Conservation (phyloP, 2,113 vertebrate species). For the Vulpes vulpes region DNA sequence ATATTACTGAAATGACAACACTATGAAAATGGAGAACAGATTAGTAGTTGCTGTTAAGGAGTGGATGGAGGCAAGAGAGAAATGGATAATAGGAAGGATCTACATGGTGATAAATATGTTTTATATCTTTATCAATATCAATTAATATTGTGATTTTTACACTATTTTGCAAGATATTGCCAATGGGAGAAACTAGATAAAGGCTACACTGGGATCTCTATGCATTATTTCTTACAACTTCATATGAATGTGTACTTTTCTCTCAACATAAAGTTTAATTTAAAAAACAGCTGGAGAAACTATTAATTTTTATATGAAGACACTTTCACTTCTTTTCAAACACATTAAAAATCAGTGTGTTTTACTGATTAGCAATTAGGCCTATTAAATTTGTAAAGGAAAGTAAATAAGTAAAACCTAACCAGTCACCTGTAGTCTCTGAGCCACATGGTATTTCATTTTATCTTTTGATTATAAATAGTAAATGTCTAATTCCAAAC, state of each 20-base stretch:
- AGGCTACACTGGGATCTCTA: background rate
- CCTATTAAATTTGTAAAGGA: background rate
- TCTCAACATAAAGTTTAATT: background rate
- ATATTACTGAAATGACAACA: background rate
- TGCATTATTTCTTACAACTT: background rate
- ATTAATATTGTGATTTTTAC: background rate
- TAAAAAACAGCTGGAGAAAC: background rate
- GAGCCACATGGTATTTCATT: background rate
- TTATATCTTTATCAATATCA: background rate
- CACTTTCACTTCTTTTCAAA: background rate
- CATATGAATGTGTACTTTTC: background rate
- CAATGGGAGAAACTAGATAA: background rate
- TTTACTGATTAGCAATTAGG: background rate
- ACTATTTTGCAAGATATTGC: background rate
- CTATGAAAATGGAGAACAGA: background rate
- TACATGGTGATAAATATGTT: background rate
- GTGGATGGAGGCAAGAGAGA: background rate
- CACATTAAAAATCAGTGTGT: background rate
- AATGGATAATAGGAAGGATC: background rate
- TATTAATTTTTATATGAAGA: background rate
- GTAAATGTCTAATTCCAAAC: background rate
- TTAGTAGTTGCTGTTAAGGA: background rate
- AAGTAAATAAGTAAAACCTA: background rate
- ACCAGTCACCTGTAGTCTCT: background rate
- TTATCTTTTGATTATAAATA: background rate